Conservation (phyloP, 2,113 vertebrate genomes). For the Pituophis catenifer region DNA sequence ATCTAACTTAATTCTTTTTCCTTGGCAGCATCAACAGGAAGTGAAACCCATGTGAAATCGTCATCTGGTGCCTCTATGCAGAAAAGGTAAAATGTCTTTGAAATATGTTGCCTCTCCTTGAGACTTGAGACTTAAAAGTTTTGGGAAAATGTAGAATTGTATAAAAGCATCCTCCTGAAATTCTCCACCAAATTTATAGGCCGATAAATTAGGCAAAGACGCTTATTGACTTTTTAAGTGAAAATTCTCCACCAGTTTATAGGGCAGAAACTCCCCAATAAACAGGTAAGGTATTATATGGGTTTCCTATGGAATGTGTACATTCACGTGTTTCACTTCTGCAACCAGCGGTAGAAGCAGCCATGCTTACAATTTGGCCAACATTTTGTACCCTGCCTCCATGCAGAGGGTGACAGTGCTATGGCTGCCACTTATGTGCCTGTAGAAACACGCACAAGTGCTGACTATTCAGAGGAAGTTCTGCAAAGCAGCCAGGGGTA, state of each 20-base stretch:
- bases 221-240: neutral
- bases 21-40: conserved; percentile 34
- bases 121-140: neutral
- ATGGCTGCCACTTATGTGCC: neutral
- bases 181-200: neutral
- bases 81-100: conserved; percentile 24
- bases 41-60: neutral
- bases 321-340: neutral
- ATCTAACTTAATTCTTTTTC: neutral
- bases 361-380: neutral
- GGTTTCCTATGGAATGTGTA: neutral
- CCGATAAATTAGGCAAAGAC: neutral
- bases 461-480: neutral
- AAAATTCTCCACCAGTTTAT: neutral
- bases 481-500: neutral
- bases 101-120: neutral
- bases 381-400: neutral
- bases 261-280: too few relatives aligned
- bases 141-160: neutral
- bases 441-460: neutral
- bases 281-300: neutral
- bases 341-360: neutral
- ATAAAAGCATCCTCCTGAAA: neutral
- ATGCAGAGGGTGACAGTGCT: neutral
- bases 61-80: rapidly evolving